Evolutionary conservation across 1,140 invertebrate genomes (phyloP), one percentile per base, ranked within the genome.

Genomic region (Penaeus indicus): DNA sequence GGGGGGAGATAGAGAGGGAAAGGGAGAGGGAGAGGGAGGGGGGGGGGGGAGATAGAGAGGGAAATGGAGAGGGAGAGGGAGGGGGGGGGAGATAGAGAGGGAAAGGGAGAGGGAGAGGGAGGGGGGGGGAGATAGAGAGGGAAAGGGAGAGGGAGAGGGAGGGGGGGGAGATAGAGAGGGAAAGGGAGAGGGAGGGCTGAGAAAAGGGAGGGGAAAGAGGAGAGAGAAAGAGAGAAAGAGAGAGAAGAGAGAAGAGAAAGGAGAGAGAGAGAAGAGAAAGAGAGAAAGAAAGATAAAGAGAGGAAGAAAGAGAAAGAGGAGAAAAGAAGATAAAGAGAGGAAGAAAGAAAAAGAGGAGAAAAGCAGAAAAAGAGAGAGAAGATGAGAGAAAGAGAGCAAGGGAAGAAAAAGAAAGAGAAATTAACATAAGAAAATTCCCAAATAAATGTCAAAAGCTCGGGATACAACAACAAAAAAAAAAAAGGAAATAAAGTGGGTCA

Each of bases 271-370:
- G 16, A 54, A 54, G 11, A 54, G 16, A 54, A 13, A 83, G 62
- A 83, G 81, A 83, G 81, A 83, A 62, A 83, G 62, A 83, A 61
- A 67, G 62, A 83, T n/a, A 83, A 62, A 82, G 81, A 83, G 81
- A 83, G 81, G 67, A 61, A 83, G 62, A 67, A 61, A 83, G 81
- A 83, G 81, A 83, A 61, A 83, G 81, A 83, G 81, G 16, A 54
- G 54, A 54, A 13, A 54, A 13, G 0, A 13, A 54, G 1, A 54
- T 5, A 54, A 13, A 54, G 54, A 7, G 54, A 54, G 47, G 1
- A 10, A 54, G 47, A 54, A 10, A 54, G 47, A 54, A 10, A 54
- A 54, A 10, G 11, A 10, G 11, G 47, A 54, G 47, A 54, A 10
- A 54, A 10, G 11, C 3, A 54, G 47, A 54, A 8, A 54, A 11